Evolutionary conservation across 92 coral and sea anemone species (phyloP), one percentile per base, ranked within the genome.

Genomic region (Pocillopora meandrina): DNA sequence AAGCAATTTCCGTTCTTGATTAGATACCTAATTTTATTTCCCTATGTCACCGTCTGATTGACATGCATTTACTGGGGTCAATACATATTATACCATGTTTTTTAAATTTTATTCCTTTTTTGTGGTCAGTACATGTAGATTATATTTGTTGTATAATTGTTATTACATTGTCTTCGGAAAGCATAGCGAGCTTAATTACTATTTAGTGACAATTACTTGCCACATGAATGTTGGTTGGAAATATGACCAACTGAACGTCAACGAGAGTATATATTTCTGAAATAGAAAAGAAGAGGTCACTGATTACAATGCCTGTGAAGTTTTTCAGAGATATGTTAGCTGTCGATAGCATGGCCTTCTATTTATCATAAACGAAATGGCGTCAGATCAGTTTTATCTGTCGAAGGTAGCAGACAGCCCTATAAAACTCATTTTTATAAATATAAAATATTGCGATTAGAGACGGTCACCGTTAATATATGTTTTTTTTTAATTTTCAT

Each of bases 181-280:
- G 11, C 82, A 17, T 68, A 31, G 8, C 82, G 20, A 26, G 82
- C 36, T 78, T 78, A 78, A 78, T 78, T 78, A 63, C 82, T 16
- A 14, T 47, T 78, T 64, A 78, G 72, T 78, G 17, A 65, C 61
- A 65, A 11, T 14, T 65, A 21, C 61, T 8, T 68, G 14, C 42
- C 52, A 64, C 62, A 78, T 61, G 52, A 63, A 78, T 78, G 20
- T 21, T 3, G 58, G 64, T 42, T 70, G 55, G 7, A 70, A 34
- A 70, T 70, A 16, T 55, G 14, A 16, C 6, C 56, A 12, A 5
- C 8, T 3, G 52, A 42, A 42, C 7, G 52, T 42, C 5, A 42
- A 42, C 52, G 4, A 42, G 52, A 42, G 52, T 42, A 3, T 7
- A 3, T 42, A 3, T 42, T 42, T 42, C 52, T 42, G 8, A 42